Conservation (phyloP, 1,140 invertebrate genomes). For the Drosophila pseudoobscura region DNA sequence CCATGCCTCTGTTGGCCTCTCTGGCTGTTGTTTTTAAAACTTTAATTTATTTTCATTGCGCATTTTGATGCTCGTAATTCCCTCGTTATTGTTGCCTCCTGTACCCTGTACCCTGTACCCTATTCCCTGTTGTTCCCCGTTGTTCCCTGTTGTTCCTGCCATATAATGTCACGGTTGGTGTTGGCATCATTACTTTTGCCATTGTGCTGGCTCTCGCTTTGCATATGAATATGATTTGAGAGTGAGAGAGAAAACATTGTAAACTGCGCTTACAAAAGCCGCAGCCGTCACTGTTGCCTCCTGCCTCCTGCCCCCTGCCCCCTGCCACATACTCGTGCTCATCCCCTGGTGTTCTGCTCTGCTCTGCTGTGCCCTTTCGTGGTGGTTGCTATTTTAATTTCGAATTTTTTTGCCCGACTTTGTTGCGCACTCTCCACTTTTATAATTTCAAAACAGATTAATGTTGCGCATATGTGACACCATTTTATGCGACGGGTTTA, state of each 20-base stretch:
- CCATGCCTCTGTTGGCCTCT: neutral
- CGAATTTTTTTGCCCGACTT: constrained; percentile 50
- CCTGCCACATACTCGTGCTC: constrained; percentile 2
- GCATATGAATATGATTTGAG: constrained; percentile 80
- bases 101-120: constrained; percentile 26
- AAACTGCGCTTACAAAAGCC: constrained; percentile 74
- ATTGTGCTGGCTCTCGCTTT: constrained; percentile 63
- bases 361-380: constrained; percentile 18
- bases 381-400: constrained; percentile 80
- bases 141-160: constrained; percentile 17
- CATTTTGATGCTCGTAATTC: constrained; percentile 82
- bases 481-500: constrained; percentile 80
- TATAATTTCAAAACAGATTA: constrained; percentile 82
- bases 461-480: constrained; percentile 83
- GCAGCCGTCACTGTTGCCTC: constrained; percentile 32
- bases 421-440: constrained; percentile 60
- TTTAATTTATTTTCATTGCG: constrained; percentile 83
- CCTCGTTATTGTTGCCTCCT: constrained; percentile 80
- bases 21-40: constrained; percentile 62
- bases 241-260: constrained; percentile 52
- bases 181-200: constrained; percentile 74
- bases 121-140: constrained; percentile 3
- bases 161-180: constrained; percentile 73
- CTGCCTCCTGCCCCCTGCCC: neutral
- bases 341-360: neutral